These are phyloP conservation scores for Leucophenga maculata DNA, from an alignment of 2,888 invertebrate species.

Conservation along the genomic window DNA sequence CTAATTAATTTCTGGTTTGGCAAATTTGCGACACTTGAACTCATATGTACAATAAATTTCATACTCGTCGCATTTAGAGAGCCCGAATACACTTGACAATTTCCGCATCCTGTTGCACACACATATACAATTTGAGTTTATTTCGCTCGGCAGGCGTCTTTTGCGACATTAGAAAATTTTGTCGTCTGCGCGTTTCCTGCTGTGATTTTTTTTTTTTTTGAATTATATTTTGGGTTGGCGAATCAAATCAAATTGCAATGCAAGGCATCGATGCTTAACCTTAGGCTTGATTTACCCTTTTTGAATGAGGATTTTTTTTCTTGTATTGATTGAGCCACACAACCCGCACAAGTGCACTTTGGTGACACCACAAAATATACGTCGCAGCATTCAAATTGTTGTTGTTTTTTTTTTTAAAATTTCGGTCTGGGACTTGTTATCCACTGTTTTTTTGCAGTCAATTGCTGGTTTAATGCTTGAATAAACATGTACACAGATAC, in stretches of 20 bases:
- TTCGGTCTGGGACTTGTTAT: slow-evolving; percentile 28
- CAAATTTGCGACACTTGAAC: slow-evolving; percentile 27
- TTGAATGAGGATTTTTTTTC: slow-evolving; percentile 11
- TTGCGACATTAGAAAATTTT: slow-evolving; percentile 37
- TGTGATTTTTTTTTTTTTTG: slow-evolving; percentile 62
- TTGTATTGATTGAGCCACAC: not conserved
- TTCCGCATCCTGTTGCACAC: slow-evolving; percentile 44
- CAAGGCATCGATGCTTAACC: slow-evolving; percentile 4
- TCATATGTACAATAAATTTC: slow-evolving; percentile 34
- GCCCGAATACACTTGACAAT: slow-evolving; percentile 44
- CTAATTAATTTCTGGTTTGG: slow-evolving; percentile 67
- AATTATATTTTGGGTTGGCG: slow-evolving; percentile 54
- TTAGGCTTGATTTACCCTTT: slow-evolving; percentile 21
- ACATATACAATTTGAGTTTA: not conserved
- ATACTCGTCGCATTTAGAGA: slow-evolving; percentile 21
- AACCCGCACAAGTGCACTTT: slow-evolving; percentile 47
- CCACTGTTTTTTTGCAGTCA: slow-evolving; percentile 65
- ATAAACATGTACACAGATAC: slow-evolving; percentile 45
- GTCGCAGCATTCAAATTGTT: slow-evolving; percentile 53
- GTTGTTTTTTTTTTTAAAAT: slow-evolving; percentile 19
- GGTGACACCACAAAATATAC: slow-evolving; percentile 49
- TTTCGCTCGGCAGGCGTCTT: slow-evolving; percentile 1
- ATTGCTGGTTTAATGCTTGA: slow-evolving; percentile 68
- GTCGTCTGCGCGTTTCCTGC: slow-evolving; percentile 50
- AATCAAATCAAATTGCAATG: slow-evolving; percentile 41